Base-by-base conservation (phyloP, 2,888 invertebrate genomes). In the Pollenia griseotomentosa region DNA sequence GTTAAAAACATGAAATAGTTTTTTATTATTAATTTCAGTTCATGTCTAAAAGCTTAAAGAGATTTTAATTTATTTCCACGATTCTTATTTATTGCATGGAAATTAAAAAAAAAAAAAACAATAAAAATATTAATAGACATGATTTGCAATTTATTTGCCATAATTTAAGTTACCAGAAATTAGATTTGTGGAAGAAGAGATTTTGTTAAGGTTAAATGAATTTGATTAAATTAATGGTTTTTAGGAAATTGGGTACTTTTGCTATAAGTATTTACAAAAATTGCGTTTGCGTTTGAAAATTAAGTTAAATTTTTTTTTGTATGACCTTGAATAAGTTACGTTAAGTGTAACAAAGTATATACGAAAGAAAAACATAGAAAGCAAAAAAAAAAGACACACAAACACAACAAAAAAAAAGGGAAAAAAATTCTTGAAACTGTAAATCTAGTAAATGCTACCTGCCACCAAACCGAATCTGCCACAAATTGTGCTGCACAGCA, bases 271-370 rank as follows among this genome's bases (percentile, higher is more conserved):
- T 78, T 48, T 61, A 53, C 14, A 44, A 57, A 48, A 33, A 74
- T 77, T 61, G 66, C 11, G 77, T n/a, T 74, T 73, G 63, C 59
- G 61, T 74, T 86, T 68, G 53, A 48, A 44, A 57, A 16, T 51
- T 16, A 70, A 19, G 7, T 61, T 73, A 42, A 51, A 66, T 53
- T 77, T 78, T 55, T 68, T 78, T 33, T 23, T 2, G 73, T 77
- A 14, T 57, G 73, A 86, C 86, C 86, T 86, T 86, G 86, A 83
- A 78, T 46, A 11, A 40, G 42, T 83, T 44, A 74, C 61, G 23
- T 83, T 44, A 74, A 53, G 23, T 68, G 46, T 9, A 51, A 23
- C 46, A 33, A 65, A 57, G 48, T 61, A 44, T 46, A 51, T 51
- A 59, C 6, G 42, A 63, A 85, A 59, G 42, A 48, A 66, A 19